Percentiles rank a stretch among this genome's conserved stretches.
Conservation (phyloP, 2,797 vertebrate genomes). For the Eurystomus glaucurus region DNA sequence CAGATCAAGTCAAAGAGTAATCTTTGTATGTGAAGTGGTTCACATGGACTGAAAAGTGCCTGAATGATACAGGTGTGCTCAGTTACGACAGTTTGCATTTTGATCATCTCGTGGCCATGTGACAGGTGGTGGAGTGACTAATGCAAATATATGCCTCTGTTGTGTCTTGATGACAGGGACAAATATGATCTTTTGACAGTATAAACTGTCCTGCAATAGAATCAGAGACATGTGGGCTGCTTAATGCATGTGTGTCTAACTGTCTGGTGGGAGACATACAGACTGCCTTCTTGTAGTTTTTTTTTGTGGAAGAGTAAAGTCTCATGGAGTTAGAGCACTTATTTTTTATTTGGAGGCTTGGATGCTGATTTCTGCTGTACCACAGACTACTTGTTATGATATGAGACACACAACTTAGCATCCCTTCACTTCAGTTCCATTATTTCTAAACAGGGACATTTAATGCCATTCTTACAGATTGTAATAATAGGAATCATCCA, state of each 20-base stretch:
- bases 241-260: neutral
- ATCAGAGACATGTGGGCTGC: neutral
- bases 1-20: neutral
- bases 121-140: neutral
- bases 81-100: neutral
- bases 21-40: neutral
- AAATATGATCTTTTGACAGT: neutral
- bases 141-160: neutral
- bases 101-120: neutral
- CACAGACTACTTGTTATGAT: neutral
- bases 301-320: neutral
- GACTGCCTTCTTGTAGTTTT: neutral
- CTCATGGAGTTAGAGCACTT: neutral
- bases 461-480: neutral
- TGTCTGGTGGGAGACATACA: neutral
- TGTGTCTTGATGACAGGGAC: neutral
- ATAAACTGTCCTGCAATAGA: neutral
- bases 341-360: neutral
- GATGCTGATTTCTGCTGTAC: neutral
- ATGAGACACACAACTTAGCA: rapidly evolving
- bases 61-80: neutral
- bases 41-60: neutral
- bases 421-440: neutral
- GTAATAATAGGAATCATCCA: neutral
- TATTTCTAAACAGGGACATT: neutral